Conservation (phyloP, 2,888 invertebrate species). For the Cheilosia scutellata region DNA sequence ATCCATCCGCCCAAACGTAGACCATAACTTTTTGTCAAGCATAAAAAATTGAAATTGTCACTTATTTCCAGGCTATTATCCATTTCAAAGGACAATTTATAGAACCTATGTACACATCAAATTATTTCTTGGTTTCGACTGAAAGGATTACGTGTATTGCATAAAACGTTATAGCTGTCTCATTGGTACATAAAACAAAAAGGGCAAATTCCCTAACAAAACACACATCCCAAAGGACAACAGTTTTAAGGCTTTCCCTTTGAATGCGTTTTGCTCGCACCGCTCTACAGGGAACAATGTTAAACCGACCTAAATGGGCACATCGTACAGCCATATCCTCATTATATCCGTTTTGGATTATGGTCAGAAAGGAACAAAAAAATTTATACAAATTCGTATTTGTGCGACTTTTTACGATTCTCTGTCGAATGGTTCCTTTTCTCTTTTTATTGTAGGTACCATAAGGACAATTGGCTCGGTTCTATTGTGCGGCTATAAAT, state of each 20-base stretch:
- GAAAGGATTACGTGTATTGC: constrained; percentile 37
- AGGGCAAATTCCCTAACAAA: constrained; percentile 3
- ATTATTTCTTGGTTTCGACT: background rate
- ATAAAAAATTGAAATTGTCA: constrained; percentile 26
- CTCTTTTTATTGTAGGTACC: constrained; percentile 39
- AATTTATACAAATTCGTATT: constrained; percentile 9
- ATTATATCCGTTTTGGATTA: constrained; percentile 55
- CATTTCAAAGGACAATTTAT: constrained; percentile 15
- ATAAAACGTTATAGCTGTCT: constrained; percentile 35
- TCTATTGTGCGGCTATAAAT: constrained; percentile 21
- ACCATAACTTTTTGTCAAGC: background rate
- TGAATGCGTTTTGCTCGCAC: background rate
- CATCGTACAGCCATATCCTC: constrained; percentile 40
- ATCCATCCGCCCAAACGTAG: no score
- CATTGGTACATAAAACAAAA: constrained; percentile 15
- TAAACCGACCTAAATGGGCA: constrained; percentile 51
- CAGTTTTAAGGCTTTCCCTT: constrained; percentile 26
- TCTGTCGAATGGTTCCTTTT: constrained; percentile 19
- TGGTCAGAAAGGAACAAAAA: background rate
- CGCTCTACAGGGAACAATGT: constrained; percentile 25
- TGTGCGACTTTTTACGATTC: constrained; percentile 32
- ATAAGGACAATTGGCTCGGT: constrained; percentile 53
- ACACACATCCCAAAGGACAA: constrained; percentile 31
- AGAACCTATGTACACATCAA: constrained; percentile 19
- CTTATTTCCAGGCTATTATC: constrained; percentile 11